A percentile compares a stretch with the other conserved stretches of the same genome.
These are phyloP conservation scores for Bimastos eiseni DNA, from an alignment of 2,888 invertebrate species.

Conservation along the genomic window DNA sequence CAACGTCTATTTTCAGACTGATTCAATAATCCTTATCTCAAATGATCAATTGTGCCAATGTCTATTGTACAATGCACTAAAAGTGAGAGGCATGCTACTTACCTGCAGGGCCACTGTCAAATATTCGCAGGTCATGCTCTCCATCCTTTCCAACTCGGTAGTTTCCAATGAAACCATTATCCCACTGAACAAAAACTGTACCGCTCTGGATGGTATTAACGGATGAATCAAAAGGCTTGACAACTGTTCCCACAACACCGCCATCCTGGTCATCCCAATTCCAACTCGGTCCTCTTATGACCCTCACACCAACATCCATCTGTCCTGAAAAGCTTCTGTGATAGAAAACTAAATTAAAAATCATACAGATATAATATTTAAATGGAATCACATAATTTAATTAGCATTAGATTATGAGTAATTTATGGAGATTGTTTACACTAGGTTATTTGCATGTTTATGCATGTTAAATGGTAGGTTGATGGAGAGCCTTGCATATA, in stretches of 20 bases:
- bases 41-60: neutral
- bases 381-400: neutral
- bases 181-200: slow-evolving; percentile 18
- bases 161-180: neutral
- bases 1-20: neutral
- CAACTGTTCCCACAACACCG: neutral
- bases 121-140: neutral
- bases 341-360: neutral
- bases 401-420: neutral
- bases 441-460: too few species aligned
- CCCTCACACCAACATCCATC: neutral
- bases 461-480: too few species aligned
- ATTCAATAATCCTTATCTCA: neutral
- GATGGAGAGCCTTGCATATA: too few species aligned
- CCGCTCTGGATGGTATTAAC: neutral
- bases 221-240: slow-evolving; percentile 4
- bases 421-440: too few species aligned
- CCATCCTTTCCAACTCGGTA: slow-evolving; percentile 8
- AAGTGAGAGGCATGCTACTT: neutral
- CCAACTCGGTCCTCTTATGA: neutral
- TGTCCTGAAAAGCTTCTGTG: neutral
- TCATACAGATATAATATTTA: neutral
- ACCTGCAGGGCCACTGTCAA: slow-evolving; percentile 14
- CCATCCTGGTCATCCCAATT: slow-evolving; percentile 14
- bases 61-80: neutral